Evolutionary conservation across 64 coral and sea anemone genomes (phyloP), one percentile per base, ranked within the genome.

Genomic region (Catalaphyllia jardinei): DNA sequence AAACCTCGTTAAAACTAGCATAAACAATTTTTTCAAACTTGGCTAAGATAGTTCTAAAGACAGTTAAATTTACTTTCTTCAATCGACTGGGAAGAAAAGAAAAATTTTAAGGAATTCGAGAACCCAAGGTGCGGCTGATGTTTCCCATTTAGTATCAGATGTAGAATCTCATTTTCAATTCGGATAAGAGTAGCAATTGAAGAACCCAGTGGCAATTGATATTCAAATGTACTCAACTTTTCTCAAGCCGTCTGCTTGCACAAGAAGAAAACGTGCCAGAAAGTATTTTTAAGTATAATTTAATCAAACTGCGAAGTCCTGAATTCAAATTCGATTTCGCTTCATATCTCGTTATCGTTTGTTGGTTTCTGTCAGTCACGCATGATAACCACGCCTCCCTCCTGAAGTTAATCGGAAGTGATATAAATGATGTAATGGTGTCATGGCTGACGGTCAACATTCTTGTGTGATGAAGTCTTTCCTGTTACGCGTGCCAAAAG

Each of bases 381-480:
- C 62, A 28, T 27, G 62, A 33, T 49, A n/a, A 51, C 8, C 60
- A 83, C 31, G 81, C 62, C 16, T 35, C 33, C 33, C 33, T 39
- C 39, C 22, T 52, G 20, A 50, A 22, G 17, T 85, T 10, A 51
- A 29, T 14, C 10, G 31, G 15, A 33, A 52, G 62, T 85, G 81
- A 85, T 14, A 31, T n/a, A 25, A 64, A 85, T 85, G 81, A 39
- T 27, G 81, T 85, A 69, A 85, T 85, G 10, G 33, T 71, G 69
- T 85, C 81, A 72, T 28, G 81, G 62, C 38, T 71, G 62, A 69
- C 28, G 51, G n/a, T 16, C n/a, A 50, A 46, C 38, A 85, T 85
- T 67, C 39, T 51, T 85, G 22, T 28, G 81, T 33, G 81, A 85
- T 85, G 81, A 85, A 71, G 39, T 85, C 63, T 69, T 85, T 71